Conservation (phyloP, 2,113 vertebrate genomes). For the Heloderma charlesbogerti region DNA sequence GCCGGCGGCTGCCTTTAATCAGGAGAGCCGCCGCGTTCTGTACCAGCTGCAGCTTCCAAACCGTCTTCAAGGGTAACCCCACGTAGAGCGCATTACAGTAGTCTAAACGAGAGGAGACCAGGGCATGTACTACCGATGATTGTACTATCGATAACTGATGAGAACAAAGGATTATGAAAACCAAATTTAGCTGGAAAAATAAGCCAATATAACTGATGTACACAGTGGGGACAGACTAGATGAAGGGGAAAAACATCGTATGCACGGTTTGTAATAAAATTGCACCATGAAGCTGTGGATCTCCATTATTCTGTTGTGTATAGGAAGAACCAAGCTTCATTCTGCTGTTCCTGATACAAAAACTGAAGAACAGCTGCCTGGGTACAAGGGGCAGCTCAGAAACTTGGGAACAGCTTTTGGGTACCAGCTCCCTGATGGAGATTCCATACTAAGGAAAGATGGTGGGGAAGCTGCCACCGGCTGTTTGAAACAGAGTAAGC, state of each 20-base stretch:
- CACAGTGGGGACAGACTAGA: conserved; percentile 38
- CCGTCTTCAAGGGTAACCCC: too few species aligned
- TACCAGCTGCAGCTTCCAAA: too few species aligned
- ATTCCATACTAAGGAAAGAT: background rate
- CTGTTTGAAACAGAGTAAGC: background rate
- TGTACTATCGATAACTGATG: too few species aligned
- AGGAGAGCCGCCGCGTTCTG: too few species aligned
- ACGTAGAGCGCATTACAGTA: too few species aligned
- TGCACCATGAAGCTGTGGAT: conserved; percentile 42
- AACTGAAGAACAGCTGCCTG: conserved; percentile 33
- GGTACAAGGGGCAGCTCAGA: background rate
- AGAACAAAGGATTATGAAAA: background rate
- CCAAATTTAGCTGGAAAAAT: conserved; percentile 45
- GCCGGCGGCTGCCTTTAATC: too few species aligned
- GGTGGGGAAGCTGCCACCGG: background rate
- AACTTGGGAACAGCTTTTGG: conserved; percentile 9
- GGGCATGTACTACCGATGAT: too few species aligned
- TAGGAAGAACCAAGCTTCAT: conserved; percentile 58
- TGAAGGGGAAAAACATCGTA: conserved; percentile 5
- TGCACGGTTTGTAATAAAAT: conserved; percentile 37
- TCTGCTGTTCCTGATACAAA: conserved; percentile 49
- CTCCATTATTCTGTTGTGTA: background rate
- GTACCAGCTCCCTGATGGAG: background rate
- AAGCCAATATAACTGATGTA: conserved; percentile 32
- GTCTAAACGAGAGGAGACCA: too few species aligned